Base-by-base conservation (phyloP, 2,113 vertebrate species). In the Phaethon lepturus region DNA sequence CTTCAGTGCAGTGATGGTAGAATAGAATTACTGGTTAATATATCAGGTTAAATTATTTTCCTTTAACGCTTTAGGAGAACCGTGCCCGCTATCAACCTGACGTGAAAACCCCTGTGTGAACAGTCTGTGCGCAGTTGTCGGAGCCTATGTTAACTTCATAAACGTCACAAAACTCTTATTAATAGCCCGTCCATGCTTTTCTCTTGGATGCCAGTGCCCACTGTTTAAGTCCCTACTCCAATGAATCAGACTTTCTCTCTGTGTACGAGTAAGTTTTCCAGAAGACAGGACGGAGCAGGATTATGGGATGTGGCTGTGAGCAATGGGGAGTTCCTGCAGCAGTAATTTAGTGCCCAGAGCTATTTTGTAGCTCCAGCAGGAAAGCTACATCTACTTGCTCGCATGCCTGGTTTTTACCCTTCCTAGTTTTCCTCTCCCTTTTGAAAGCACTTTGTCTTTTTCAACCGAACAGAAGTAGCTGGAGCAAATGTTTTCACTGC, bases 161-260 rank as follows among this genome's bases (percentile, higher is more conserved):
- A 93, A 40, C 4, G 17, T 22, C 83, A 75, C 71, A 11, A 19
- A 72, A 60, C 35, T 68, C 31, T 7, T 52, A 42, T 18, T 45
- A 63, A 19, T 49, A 35, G 3, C 69, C 74, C 4, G 0, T 17
- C 26, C 18, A 3, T 52, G 42, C 25, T 75, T 82, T 82, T 42
- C 64, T 49, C 1, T 6, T 4, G 17, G 31, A 7, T 52, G 45
- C 16, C n/a, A 12, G 26, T 16, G 26, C 35, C 60, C 45, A 14
- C 33, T 17, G 68, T 33, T 20, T 16, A 17, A 26, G 3, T 17
- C 22, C 53, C 18, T 35, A 3, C 42, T 56, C 47, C 0, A 0
- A 4, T 5, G 17, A 42, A 33, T n/a, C 47, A 31, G 38, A 13
- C 44, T 74, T 45, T 33, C 40, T 22, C 49, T 33, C 17, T 50